These are phyloP conservation scores for Selene dorsalis DNA, from an alignment of 2,797 vertebrate species.

Conservation along the genomic window DNA sequence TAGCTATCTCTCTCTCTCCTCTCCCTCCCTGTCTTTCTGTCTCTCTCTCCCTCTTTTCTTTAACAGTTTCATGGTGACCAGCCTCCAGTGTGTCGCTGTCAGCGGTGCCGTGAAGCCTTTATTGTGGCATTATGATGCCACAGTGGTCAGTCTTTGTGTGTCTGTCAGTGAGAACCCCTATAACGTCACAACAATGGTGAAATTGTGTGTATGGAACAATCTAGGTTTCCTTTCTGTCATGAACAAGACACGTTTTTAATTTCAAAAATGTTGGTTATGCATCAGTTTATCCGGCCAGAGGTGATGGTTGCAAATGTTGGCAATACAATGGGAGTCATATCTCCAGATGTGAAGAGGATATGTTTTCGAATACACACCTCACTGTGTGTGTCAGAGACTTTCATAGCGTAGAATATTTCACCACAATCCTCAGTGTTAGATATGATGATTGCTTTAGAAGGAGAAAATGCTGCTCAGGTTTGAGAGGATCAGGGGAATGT, in stretches of 20 bases:
- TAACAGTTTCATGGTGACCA: slow-evolving; percentile 62
- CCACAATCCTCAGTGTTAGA: slow-evolving; percentile 10
- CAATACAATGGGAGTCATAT: not conserved
- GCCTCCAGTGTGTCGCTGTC: slow-evolving; percentile 51
- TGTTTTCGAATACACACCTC: slow-evolving; percentile 10
- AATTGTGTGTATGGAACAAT: not conserved
- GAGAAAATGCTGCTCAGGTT: slow-evolving; percentile 26
- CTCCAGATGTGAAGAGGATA: slow-evolving; percentile 4
- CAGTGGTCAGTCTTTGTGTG: slow-evolving; percentile 28
- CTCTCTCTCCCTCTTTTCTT: slow-evolving; percentile 42
- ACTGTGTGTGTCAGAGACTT: slow-evolving; percentile 12
- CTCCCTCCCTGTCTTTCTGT: slow-evolving; percentile 34
- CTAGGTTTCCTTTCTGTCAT: not conserved
- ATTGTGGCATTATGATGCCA: slow-evolving; percentile 59
- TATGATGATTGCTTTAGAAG: slow-evolving; percentile 3
- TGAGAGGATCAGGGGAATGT: slow-evolving; percentile 40
- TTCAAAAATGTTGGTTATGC: not conserved
- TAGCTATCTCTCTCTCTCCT: slow-evolving; percentile 72
- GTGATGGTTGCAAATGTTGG: not conserved
- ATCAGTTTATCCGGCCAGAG: not conserved
- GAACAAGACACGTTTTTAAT: not conserved
- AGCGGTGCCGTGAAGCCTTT: slow-evolving; percentile 49
- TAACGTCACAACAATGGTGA: not conserved
- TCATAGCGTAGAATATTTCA: slow-evolving; percentile 22
- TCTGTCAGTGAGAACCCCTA: not conserved